These are phyloP conservation scores for Sapayoa aenigma DNA, from an alignment of 2,113 vertebrate species.

Conservation along the genomic window DNA sequence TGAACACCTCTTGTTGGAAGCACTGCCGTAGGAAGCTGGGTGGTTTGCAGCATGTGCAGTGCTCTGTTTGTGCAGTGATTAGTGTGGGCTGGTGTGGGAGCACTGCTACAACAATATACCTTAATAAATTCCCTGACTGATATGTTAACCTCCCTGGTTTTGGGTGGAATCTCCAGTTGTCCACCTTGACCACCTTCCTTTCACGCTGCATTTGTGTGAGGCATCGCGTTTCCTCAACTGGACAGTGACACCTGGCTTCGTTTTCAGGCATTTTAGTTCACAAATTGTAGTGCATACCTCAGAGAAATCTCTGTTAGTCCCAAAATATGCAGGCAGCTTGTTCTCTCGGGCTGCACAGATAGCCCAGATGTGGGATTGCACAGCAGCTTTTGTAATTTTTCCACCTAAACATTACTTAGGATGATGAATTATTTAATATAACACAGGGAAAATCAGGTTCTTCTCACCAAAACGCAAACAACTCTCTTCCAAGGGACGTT, in stretches of 20 bases:
- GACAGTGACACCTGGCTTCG: neutral
- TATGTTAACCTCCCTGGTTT: neutral
- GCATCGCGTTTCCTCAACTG: neutral
- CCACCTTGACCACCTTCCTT: neutral
- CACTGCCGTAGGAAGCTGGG: neutral
- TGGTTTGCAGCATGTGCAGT: neutral
- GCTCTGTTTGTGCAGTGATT: neutral
- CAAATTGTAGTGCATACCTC: neutral
- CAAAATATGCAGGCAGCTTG: neutral
- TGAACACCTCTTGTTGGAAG: neutral
- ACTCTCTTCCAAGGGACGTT: neutral
- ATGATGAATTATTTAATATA: neutral
- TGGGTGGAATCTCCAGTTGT: neutral
- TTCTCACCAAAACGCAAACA: neutral
- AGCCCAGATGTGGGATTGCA: neutral
- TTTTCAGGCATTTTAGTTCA: neutral
- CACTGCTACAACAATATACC: neutral
- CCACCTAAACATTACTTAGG: neutral
- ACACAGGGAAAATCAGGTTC: neutral
- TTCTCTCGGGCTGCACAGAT: neutral
- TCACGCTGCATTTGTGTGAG: accelerated
- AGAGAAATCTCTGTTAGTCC: neutral
- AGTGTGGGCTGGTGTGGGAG: neutral
- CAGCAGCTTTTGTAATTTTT: neutral
- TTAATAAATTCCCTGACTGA: neutral